Conservation (phyloP, 2,888 invertebrate species). For the Euphydryas editha region DNA sequence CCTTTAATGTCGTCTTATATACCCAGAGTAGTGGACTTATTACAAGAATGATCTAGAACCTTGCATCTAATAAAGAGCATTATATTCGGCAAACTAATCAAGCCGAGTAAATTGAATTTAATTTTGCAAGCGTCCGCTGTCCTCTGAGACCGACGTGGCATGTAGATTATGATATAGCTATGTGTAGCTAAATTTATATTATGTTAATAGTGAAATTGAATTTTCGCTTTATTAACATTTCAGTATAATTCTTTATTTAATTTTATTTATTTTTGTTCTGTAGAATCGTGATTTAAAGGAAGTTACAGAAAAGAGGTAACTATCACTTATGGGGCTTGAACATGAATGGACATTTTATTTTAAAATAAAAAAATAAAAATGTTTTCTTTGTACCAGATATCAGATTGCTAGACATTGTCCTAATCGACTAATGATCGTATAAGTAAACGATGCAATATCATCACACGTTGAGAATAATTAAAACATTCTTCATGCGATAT, state of each 20-base stretch:
- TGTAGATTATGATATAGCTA: conserved; percentile 35
- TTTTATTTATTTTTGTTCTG: background rate
- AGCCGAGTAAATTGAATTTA: conserved; percentile 75
- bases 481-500: too few species aligned
- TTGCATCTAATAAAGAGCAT: conserved; percentile 60
- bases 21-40: conserved; percentile 11
- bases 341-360: too few species aligned
- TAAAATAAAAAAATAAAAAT: too few species aligned
- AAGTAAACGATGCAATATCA: too few species aligned
- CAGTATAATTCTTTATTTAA: background rate
- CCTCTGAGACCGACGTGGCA: conserved; percentile 33
- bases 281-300: too few species aligned
- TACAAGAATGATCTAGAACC: conserved; percentile 26
- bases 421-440: too few species aligned
- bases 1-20: background rate
- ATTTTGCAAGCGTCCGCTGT: conserved; percentile 64
- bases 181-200: conserved; percentile 8
- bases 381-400: too few species aligned
- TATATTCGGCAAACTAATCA: conserved; percentile 71
- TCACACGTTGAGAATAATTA: too few species aligned
- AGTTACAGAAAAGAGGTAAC: too few species aligned
- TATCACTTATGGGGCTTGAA: too few species aligned
- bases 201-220: conserved; percentile 7
- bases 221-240: background rate
- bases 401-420: too few species aligned